phyloP scores from a whole-genome alignment of 2,797 vertebrate genomes.

The Tauraco hartlaubi region DNA sequence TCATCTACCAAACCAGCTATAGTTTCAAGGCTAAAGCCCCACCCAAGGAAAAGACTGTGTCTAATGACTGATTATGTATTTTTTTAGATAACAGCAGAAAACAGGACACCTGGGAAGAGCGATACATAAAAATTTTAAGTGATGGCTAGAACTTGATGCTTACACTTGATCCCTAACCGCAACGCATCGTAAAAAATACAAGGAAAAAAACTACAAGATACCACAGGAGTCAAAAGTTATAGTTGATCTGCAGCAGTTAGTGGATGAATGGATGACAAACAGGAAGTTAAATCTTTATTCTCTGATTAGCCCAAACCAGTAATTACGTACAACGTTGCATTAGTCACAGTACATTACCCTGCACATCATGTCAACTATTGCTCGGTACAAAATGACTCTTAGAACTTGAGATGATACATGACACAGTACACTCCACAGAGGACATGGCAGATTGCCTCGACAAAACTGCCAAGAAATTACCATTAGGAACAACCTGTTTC shows the following conservation, averaged over 20 bases:
- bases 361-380: neutral
- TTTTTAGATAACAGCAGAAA: neutral
- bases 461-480: neutral
- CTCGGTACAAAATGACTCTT: neutral
- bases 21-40: neutral
- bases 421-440: neutral
- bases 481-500: neutral
- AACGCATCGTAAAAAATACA: neutral
- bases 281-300: neutral
- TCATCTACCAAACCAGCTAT: neutral
- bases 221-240: neutral
- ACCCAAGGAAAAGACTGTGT: neutral
- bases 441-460: neutral
- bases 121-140: neutral
- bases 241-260: neutral
- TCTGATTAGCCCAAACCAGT: neutral
- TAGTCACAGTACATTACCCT: neutral
- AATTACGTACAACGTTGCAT: neutral
- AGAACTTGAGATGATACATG: neutral
- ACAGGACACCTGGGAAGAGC: neutral
- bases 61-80: neutral
- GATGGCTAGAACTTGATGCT: neutral
- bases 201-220: neutral
- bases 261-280: neutral
- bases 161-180: neutral